A percentile compares a stretch with the other conserved stretches of the same genome.
Evolutionary conservation across 2,888 invertebrate genomes (phyloP).

Genomic region (Mellilla xanthometata): DNA sequence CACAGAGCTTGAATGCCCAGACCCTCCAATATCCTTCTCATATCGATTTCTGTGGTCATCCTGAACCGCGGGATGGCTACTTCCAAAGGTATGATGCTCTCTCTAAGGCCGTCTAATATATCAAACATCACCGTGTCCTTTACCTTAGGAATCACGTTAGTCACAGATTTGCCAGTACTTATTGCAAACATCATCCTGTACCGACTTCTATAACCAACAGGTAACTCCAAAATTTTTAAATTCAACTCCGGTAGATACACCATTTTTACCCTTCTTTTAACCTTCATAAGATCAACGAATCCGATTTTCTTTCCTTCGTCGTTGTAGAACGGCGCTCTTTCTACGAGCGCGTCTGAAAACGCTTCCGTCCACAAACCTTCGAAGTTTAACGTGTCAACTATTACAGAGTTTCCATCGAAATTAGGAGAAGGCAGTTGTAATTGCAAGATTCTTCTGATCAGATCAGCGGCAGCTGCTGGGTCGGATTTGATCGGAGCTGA

Average conservation of each 20-base stretch:
- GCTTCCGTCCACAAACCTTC: constrained; percentile 37
- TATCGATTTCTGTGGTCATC: constrained; percentile 37
- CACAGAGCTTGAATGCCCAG: constrained; percentile 34
- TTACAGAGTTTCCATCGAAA: constrained; percentile 29
- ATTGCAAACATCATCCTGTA: constrained; percentile 39
- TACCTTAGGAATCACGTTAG: constrained; percentile 28
- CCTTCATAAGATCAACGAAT: constrained; percentile 38
- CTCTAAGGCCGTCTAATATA: constrained; percentile 32
- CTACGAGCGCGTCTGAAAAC: constrained; percentile 31
- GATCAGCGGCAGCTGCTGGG: constrained; percentile 15
- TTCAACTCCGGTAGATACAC: constrained; percentile 34
- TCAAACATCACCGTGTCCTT: constrained; percentile 33
- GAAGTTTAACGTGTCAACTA: constrained; percentile 22
- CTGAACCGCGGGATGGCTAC: constrained; percentile 41
- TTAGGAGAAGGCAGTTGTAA: constrained; percentile 14
- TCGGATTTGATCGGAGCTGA: constrained; percentile 26
- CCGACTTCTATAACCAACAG: constrained; percentile 38
- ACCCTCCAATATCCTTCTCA: constrained; percentile 31
- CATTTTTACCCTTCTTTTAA: constrained; percentile 35
- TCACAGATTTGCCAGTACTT: constrained; percentile 23
- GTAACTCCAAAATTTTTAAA: constrained; percentile 40
- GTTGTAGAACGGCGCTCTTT: constrained; percentile 37
- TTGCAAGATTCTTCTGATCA: constrained; percentile 16
- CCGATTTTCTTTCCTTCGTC: constrained; percentile 35
- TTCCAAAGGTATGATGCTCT: constrained; percentile 39